Evolutionary conservation across 2,113 vertebrate species (phyloP).

Genomic region (Rhodinocichla rosea): DNA sequence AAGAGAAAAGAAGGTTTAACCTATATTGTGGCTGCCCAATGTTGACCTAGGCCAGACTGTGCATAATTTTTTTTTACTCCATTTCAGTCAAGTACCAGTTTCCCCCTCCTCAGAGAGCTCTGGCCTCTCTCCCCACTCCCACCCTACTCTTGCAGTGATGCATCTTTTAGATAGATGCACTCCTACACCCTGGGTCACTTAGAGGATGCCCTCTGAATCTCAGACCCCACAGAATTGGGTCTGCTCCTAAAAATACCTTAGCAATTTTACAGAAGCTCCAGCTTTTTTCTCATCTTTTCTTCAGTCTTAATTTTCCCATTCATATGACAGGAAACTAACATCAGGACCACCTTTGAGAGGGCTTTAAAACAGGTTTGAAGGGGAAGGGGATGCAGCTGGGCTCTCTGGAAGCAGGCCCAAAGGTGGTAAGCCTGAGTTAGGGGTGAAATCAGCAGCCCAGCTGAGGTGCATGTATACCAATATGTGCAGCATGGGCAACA

Average conservation of each 20-base stretch:
- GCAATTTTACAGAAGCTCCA: neutral
- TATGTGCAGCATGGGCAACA: neutral
- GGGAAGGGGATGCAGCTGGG: neutral
- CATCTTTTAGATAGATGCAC: neutral
- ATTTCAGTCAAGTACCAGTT: neutral
- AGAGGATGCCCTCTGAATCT: neutral
- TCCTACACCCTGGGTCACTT: neutral
- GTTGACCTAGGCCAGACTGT: neutral
- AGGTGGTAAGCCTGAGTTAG: neutral
- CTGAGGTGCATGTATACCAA: neutral
- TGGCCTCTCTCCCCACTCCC: neutral
- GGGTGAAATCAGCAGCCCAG: neutral
- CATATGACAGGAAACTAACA: neutral
- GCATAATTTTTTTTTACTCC: neutral
- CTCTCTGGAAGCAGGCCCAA: neutral
- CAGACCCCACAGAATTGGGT: neutral
- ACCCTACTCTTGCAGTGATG: neutral
- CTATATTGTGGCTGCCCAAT: neutral
- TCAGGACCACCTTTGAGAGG: neutral
- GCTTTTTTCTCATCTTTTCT: neutral
- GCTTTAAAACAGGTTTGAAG: neutral
- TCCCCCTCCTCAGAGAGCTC: neutral
- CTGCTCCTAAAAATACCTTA: neutral
- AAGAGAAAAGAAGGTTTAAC: neutral
- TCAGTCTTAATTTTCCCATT: neutral